Evolutionary conservation across 2,888 invertebrate genomes (phyloP).

Genomic region (Orthosia gracilis): DNA sequence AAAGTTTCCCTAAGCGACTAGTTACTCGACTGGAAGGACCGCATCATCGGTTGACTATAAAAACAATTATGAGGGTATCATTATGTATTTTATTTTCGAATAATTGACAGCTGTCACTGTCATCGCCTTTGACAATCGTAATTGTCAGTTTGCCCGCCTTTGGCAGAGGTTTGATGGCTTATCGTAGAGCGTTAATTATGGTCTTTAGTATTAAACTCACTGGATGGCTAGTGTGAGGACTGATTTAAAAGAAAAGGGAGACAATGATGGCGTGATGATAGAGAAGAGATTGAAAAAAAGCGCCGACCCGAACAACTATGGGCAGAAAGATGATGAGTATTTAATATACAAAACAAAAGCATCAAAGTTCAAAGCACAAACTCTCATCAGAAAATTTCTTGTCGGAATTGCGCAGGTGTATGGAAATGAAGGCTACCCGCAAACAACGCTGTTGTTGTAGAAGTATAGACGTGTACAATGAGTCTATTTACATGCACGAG

Average conservation of each 20-base stretch:
- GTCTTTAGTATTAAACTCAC: neutral
- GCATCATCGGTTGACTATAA: neutral
- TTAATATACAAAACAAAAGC: slow-evolving; percentile 19
- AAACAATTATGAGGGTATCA: neutral
- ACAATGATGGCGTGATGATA: too few relatives aligned
- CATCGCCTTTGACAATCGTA: neutral
- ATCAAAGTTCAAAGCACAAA: slow-evolving; percentile 6
- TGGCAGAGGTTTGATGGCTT: neutral
- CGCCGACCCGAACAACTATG: neutral
- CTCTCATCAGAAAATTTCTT: slow-evolving; percentile 37
- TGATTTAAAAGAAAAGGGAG: too few relatives aligned
- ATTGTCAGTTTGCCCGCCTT: neutral
- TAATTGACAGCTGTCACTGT: slow-evolving; percentile 21
- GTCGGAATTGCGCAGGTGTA: slow-evolving; percentile 54
- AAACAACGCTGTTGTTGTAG: slow-evolving; percentile 27
- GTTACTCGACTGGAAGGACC: neutral
- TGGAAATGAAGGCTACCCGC: slow-evolving; percentile 54
- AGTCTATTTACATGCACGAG: slow-evolving; percentile 68
- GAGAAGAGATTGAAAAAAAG: too few relatives aligned
- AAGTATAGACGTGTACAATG: slow-evolving; percentile 58
- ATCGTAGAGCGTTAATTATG: neutral
- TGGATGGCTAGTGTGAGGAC: neutral
- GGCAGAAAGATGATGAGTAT: neutral
- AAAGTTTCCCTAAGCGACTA: slow-evolving; percentile 12
- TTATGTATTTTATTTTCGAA: slow-evolving; percentile 15